Percentiles rank a stretch among this genome's conserved stretches.
Conservation (phyloP, 2,888 invertebrate genomes). For the Stenoptilia bipunctidactyla region DNA sequence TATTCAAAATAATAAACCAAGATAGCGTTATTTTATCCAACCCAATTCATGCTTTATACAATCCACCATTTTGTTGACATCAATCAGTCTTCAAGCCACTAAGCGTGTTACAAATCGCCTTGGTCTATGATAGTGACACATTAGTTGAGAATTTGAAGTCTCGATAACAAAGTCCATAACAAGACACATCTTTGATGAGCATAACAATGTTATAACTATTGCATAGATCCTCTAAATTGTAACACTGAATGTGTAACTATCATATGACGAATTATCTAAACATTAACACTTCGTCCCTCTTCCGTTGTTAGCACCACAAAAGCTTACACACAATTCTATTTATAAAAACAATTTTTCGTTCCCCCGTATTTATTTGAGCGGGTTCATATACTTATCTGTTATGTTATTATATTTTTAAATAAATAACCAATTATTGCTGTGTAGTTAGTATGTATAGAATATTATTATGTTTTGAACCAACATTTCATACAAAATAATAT, state of each 20-base stretch:
- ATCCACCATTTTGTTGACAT: conserved; percentile 12
- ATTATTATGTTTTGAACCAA: too few species aligned
- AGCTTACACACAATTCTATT: conserved; percentile 23
- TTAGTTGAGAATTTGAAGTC: neutral
- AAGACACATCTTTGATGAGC: too few species aligned
- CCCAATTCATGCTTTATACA: conserved; percentile 5
- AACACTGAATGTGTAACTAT: too few species aligned
- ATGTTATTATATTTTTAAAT: too few species aligned
- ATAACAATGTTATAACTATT: too few species aligned
- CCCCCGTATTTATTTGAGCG: neutral
- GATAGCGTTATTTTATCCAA: neutral
- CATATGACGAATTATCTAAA: neutral
- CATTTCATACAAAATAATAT: too few species aligned
- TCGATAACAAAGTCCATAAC: too few species aligned
- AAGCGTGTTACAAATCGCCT: conserved; percentile 32
- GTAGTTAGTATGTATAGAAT: too few species aligned
- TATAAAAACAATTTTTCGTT: conserved; percentile 20
- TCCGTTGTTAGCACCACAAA: conserved; percentile 48
- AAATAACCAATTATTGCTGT: too few species aligned
- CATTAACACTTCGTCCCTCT: conserved; percentile 11
- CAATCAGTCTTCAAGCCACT: conserved; percentile 43
- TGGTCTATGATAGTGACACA: conserved; percentile 7
- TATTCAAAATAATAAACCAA: conserved; percentile 8
- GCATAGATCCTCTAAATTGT: too few species aligned
- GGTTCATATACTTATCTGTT: too few species aligned